Base-by-base conservation (phyloP, 2,888 invertebrate genomes). In the Rhagonycha lutea region DNA sequence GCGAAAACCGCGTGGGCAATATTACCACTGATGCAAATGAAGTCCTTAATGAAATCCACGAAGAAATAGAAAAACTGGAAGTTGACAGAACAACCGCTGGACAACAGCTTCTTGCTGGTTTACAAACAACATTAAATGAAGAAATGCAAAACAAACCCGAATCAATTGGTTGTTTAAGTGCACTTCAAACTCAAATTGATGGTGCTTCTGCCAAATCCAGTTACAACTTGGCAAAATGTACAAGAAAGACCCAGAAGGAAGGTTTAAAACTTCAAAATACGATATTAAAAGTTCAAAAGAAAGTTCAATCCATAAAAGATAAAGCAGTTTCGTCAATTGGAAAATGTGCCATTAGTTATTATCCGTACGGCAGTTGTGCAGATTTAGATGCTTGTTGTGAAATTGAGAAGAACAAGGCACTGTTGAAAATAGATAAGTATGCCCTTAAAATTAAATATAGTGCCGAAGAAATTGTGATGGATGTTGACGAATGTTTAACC, bases 361-460 rank as follows among this genome's bases (percentile, higher is more conserved):
- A 29, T 14, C 60, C 67, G n/a, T 62, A 69, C 12, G 28, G 63
- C 12, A 65, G 24, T 61, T 62, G 69, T 7, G 60, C 69, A 4
- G 24, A 14, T 24, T 69, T 73, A 29, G 32, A 63, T n/a, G 12
- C 32, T n/a, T 73, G 73, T 24, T 62, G 63, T 12, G 62, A 63
- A 63, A 14, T 18, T 0, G 32, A 18, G 10, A 62, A 69, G 4
- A 10, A 12, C 3, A 63, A 62, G 11, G 1, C 24, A 11, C 11
- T 47, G 12, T 7, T 23, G 4, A 73, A 73, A 65, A 23, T 28
- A 2, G 32, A 62, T 26, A 28, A 61, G 8, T 61, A 24, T 23
- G 14, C 14, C 14, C 5, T 0, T 10, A 73, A 73, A 47, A 63
- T 73, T 14, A n/a, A 60, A 8, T 10, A 63, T 5, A 61, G 24